Conservation (phyloP, 2,113 vertebrate species). For the Capra hircus region DNA sequence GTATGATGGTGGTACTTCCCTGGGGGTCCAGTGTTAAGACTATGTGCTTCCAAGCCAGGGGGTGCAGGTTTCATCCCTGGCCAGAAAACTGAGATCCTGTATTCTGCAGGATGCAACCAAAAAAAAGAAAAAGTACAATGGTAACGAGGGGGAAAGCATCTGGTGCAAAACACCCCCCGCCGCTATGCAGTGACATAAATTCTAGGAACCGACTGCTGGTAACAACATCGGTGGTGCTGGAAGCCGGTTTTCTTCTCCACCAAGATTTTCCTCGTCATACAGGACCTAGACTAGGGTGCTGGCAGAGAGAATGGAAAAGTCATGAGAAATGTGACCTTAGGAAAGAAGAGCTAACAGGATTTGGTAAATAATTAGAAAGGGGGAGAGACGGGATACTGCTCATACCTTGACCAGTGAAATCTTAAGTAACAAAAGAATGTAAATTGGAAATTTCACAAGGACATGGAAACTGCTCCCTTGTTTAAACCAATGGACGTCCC, state of each 20-base stretch:
- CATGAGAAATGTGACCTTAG: background rate
- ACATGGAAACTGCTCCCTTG: background rate
- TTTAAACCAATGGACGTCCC: background rate
- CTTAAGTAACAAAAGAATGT: background rate
- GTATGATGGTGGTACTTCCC: too few relatives aligned
- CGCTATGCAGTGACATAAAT: background rate
- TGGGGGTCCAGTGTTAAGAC: background rate
- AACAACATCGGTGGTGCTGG: background rate
- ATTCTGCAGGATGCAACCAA: background rate
- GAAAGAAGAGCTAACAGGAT: constrained; percentile 29
- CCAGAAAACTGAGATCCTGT: background rate
- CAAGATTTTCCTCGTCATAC: background rate
- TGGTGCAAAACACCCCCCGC: fast-evolving
- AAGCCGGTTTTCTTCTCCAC: background rate
- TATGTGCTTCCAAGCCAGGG: background rate
- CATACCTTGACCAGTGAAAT: background rate
- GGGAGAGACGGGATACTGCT: background rate
- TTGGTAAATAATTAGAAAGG: constrained; percentile 51
- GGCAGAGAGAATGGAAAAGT: constrained; percentile 1
- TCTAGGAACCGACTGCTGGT: background rate
- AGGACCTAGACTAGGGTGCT: background rate
- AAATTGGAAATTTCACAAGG: background rate
- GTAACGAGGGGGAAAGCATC: background rate
- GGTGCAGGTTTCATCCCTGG: background rate
- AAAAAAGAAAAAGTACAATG: background rate